Conservation (phyloP, 1,140 invertebrate species). For the Akabosia matsudoensis region DNA sequence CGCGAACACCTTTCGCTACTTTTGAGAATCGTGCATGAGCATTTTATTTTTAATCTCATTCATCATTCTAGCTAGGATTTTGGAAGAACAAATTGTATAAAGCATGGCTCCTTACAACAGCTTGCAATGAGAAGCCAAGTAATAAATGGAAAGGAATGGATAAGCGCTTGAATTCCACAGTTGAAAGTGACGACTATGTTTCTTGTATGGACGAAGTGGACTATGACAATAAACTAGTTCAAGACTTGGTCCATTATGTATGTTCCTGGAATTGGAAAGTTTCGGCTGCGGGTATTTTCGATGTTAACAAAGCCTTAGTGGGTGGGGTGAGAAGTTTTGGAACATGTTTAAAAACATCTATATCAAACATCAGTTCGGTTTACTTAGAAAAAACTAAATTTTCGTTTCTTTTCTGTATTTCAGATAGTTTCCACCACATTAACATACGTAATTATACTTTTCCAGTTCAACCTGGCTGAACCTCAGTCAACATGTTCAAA, state of each 20-base stretch:
- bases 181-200: neutral
- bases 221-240: slow-evolving; percentile 6
- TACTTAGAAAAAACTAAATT: neutral
- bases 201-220: neutral
- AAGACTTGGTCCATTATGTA: slow-evolving; percentile 7
- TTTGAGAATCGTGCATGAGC: neutral
- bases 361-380: neutral
- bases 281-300: slow-evolving; percentile 8
- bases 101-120: neutral
- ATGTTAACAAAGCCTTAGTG: neutral
- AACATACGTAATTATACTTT: slow-evolving; percentile 2
- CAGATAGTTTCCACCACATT: slow-evolving; percentile 5
- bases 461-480: neutral
- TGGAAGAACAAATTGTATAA: neutral
- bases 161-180: neutral
- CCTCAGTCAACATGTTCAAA: neutral
- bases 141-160: neutral
- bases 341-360: too few species aligned
- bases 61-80: neutral
- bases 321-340: neutral
- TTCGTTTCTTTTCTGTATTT: neutral
- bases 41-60: neutral
- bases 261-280: slow-evolving; percentile 3
- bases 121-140: neutral
- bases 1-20: too few species aligned